Conservation (phyloP, 2,888 invertebrate genomes). For the Periphyllus acericola region DNA sequence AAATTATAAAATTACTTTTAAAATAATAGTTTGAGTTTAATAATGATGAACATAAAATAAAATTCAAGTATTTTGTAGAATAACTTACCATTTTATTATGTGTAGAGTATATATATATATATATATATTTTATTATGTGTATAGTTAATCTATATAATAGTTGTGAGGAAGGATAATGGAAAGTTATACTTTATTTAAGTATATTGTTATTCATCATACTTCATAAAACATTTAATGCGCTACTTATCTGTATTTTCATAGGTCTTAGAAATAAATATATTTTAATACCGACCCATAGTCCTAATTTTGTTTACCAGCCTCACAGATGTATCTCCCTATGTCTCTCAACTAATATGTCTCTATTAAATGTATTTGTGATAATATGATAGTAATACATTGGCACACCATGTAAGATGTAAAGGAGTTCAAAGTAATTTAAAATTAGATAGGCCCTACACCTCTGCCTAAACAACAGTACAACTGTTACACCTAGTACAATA, state of each 20-base stretch:
- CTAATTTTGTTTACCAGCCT: no score
- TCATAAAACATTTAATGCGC: no score
- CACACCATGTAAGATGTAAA: background rate
- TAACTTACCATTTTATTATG: background rate
- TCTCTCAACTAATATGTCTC: background rate
- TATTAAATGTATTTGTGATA: background rate
- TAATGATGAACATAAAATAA: background rate
- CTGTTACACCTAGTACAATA: background rate
- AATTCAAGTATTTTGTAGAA: background rate
- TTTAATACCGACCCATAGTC: no score
- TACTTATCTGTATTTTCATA: no score
- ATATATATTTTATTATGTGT: no score
- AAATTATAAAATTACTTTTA: background rate
- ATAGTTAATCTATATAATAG: no score
- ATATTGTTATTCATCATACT: no score
- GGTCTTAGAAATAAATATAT: no score
- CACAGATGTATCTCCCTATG: no score
- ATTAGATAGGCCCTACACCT: background rate
- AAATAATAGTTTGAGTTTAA: background rate
- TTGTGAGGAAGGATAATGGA: no score
- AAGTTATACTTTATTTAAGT: no score
- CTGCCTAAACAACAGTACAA: background rate
- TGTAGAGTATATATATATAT: no score
- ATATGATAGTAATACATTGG: background rate
- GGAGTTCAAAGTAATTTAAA: background rate